phyloP scores from a whole-genome alignment of 2,113 vertebrate genomes.

The Pica pica region DNA sequence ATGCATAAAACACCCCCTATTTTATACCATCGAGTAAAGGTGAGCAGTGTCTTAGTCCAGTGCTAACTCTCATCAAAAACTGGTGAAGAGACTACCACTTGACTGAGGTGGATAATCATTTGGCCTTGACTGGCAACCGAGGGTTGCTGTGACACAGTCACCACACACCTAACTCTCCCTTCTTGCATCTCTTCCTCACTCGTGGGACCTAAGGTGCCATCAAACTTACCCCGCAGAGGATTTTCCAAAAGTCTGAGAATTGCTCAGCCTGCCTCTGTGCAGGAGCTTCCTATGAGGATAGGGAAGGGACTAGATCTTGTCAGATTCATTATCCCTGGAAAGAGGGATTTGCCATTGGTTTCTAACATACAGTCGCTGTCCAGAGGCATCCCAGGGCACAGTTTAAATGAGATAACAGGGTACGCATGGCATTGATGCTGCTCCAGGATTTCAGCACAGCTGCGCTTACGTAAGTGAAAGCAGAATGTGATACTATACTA shows the following conservation, averaged over 20 bases:
- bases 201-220: fast-evolving
- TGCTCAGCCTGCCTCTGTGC: background rate
- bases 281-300: fast-evolving
- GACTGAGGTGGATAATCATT: background rate
- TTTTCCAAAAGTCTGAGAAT: background rate
- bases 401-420: background rate
- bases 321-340: background rate
- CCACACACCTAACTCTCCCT: background rate
- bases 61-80: background rate
- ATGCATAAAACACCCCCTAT: background rate
- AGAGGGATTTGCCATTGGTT: background rate
- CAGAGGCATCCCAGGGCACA: background rate
- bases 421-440: background rate
- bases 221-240: background rate
- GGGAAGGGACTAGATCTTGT: background rate
- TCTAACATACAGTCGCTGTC: background rate
- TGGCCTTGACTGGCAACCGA: background rate
- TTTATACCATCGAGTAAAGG: background rate
- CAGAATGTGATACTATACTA: background rate
- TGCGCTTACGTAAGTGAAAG: background rate
- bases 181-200: background rate
- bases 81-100: background rate
- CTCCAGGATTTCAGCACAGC: background rate
- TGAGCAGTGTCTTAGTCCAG: background rate
- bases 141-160: background rate